phyloP scores from a whole-genome alignment of 2,888 invertebrate genomes.

The Schizaphis graminum region DNA sequence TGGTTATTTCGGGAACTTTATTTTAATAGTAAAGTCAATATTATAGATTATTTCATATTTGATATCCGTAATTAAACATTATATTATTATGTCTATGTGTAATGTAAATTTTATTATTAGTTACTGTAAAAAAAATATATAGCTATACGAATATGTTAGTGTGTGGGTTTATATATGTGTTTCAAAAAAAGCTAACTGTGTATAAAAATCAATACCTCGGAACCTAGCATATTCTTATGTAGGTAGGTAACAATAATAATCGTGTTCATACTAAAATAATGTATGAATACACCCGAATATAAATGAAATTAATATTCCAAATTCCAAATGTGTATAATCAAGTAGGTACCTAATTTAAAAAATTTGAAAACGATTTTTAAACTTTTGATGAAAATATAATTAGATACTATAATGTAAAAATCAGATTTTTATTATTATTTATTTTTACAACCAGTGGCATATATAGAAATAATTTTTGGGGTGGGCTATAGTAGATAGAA shows the following conservation, averaged over 20 bases:
- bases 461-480: too few species aligned
- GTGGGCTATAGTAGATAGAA: too few species aligned
- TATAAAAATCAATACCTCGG: background rate
- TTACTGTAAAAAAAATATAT: background rate
- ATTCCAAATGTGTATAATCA: background rate
- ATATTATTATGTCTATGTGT: background rate
- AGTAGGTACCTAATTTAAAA: background rate
- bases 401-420: background rate
- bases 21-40: background rate
- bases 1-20: background rate
- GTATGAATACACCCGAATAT: background rate
- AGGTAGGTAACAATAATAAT: background rate
- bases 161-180: background rate
- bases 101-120: background rate
- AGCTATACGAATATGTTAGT: background rate
- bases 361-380: background rate
- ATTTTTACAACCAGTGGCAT: too few species aligned
- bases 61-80: background rate
- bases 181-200: background rate
- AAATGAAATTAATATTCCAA: background rate
- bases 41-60: background rate
- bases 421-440: background rate
- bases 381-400: background rate
- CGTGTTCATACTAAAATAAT: background rate
- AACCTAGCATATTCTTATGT: background rate